Base-by-base conservation (phyloP, 2,888 invertebrate genomes). In the Drosophila percnosoma region DNA sequence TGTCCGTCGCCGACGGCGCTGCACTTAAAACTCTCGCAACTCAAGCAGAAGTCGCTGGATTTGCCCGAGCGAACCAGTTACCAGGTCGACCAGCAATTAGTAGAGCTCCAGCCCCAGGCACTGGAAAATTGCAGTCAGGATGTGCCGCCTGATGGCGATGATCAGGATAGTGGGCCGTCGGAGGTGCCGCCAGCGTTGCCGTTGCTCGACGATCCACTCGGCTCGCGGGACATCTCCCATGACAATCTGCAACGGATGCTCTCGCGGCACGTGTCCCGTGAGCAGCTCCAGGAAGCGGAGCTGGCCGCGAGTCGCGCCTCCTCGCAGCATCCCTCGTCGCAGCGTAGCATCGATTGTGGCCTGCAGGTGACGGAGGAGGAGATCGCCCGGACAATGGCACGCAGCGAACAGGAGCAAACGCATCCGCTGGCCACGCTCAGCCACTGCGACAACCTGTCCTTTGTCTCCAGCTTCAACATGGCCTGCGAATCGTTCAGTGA, bases 301-400 rank as follows among this genome's bases (percentile, higher is more conserved):
- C 29, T 83, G 73, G 73, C 71, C 51, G 79, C 74, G 34, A 89
- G 73, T 78, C 90, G 66, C 61, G 85, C 91, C 21, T 89, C 95
- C 61, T 96, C 95, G 2, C 94, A 96, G 80, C 97, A 97, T 92
- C 96, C 96, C 15, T 97, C 97, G 10, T 97, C 97, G 24, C 97
- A 97, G 55, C 91, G 92, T 49, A 92, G 91, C 80, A 92, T 92
- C 54, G 93, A 98, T 97, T 92, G 96, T 70, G 98, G 97, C 84
- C 94, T 98, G 63, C 98, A 98, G 94, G 97, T 97, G 61, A 98
- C 97, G 8, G 98, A 98, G 93, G 98, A 98, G 93, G 98, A 98
- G 91, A 98, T 98, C 73, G 97, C 97, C 6, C 94, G 96, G 62
- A 97, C 97, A 87, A 97, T 97, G 97, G 68, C 75, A 18, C 57